Conservation (phyloP, 2,113 vertebrate species). For the Picathartes gymnocephalus region DNA sequence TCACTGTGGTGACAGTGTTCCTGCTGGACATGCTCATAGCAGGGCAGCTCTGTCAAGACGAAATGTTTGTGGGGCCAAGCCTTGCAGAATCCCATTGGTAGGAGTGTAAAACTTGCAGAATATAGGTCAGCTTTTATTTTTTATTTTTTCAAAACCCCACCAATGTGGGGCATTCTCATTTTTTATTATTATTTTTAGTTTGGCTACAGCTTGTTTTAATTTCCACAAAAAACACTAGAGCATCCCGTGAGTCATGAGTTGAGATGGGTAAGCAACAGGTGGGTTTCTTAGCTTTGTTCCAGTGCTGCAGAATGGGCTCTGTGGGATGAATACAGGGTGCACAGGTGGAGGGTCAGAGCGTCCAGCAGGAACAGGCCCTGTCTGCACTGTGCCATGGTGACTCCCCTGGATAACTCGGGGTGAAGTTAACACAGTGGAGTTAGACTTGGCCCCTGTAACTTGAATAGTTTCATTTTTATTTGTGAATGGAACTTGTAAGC, state of each 20-base stretch:
- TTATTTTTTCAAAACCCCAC: neutral
- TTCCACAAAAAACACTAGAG: neutral
- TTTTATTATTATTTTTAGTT: neutral
- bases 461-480: neutral
- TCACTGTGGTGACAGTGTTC: neutral
- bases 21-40: neutral
- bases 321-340: neutral
- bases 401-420: neutral
- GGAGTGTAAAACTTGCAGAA: neutral
- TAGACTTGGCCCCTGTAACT: neutral
- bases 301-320: rapidly evolving
- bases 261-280: neutral
- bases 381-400: neutral
- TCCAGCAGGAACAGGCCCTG: neutral
- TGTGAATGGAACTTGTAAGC: neutral
- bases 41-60: neutral
- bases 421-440: neutral
- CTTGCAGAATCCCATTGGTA: neutral
- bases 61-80: neutral
- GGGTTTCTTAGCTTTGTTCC: neutral
- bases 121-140: neutral
- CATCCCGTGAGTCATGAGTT: neutral
- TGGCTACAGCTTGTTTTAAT: neutral
- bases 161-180: neutral
- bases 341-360: rapidly evolving